Percentiles rank a stretch among this genome's conserved stretches.
Evolutionary conservation across 2,797 vertebrate species (phyloP).

Genomic region (Brachyalestes nurse): DNA sequence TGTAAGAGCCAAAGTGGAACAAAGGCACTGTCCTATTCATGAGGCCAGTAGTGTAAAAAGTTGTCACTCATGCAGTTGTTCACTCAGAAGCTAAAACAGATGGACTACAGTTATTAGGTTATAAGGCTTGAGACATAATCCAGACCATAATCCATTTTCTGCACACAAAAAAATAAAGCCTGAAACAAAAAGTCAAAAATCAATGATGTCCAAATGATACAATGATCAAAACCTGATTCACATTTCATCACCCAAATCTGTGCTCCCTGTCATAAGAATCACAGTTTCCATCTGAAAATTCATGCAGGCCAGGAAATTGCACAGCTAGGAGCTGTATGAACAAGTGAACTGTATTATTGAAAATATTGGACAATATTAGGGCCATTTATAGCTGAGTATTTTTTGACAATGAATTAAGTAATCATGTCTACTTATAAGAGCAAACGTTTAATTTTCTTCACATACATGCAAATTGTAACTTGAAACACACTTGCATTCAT

Average conservation of each 20-base stretch:
- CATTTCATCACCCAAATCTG: not conserved
- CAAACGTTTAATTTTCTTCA: too few species aligned
- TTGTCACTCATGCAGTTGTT: not conserved
- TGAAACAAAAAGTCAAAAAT: slow-evolving; percentile 14
- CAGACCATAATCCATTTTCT: slow-evolving; percentile 1
- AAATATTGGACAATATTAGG: too few species aligned
- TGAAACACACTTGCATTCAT: too few species aligned
- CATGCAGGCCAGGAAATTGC: not conserved
- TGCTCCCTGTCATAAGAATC: not conserved
- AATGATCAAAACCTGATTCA: not conserved
- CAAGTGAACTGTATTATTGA: not conserved
- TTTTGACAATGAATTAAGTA: too few species aligned
- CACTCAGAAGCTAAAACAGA: not conserved
- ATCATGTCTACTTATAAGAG: too few species aligned
- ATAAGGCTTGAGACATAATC: not conserved
- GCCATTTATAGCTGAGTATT: too few species aligned
- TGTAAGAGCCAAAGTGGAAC: not conserved
- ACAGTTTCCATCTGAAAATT: not conserved
- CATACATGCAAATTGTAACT: too few species aligned
- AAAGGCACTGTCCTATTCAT: slow-evolving; percentile 9
- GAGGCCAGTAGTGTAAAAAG: slow-evolving; percentile 21
- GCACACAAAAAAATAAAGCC: slow-evolving; percentile 1
- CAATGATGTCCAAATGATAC: not conserved
- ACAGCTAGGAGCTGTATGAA: not conserved
- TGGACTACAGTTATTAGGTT: not conserved